Percentiles rank a stretch among this genome's conserved stretches.
Conservation (phyloP, 2,113 vertebrate genomes). For the Gobiocypris rarus region DNA sequence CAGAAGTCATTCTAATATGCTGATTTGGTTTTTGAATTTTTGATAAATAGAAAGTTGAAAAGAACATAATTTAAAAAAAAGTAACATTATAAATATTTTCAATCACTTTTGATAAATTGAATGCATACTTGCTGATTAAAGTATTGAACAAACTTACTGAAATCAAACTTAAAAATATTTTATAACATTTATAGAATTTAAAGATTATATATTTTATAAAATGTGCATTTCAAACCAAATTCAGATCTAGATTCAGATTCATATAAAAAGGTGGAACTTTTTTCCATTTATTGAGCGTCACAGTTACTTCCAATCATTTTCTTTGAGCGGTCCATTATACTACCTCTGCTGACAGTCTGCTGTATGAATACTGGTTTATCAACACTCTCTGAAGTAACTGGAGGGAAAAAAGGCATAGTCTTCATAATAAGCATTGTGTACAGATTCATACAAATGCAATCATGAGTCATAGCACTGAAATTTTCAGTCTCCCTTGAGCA, state of each 20-base stretch:
- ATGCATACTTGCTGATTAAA: not conserved
- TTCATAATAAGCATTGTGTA: not conserved
- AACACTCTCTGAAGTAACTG: not conserved
- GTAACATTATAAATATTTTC: not conserved
- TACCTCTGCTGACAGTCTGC: not conserved
- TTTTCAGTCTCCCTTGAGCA: not conserved
- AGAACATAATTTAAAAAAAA: not conserved
- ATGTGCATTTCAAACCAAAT: too few species aligned
- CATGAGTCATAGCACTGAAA: not conserved
- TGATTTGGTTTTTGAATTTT: not conserved
- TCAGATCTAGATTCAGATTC: not conserved
- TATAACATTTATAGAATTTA: too few species aligned
- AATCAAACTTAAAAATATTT: not conserved
- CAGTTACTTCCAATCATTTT: not conserved
- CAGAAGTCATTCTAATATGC: not conserved
- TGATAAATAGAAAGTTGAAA: not conserved
- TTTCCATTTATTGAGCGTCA: not conserved
- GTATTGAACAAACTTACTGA: not conserved
- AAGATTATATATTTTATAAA: too few species aligned
- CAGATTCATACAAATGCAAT: not conserved
- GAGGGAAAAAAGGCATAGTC: not conserved
- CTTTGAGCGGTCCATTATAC: not conserved
- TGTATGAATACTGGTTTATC: not conserved
- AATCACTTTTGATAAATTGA: not conserved
- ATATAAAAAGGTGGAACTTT: too few species aligned